Evolutionary conservation across 2,888 invertebrate species (phyloP).

Genomic region (Lepidonotus clava): DNA sequence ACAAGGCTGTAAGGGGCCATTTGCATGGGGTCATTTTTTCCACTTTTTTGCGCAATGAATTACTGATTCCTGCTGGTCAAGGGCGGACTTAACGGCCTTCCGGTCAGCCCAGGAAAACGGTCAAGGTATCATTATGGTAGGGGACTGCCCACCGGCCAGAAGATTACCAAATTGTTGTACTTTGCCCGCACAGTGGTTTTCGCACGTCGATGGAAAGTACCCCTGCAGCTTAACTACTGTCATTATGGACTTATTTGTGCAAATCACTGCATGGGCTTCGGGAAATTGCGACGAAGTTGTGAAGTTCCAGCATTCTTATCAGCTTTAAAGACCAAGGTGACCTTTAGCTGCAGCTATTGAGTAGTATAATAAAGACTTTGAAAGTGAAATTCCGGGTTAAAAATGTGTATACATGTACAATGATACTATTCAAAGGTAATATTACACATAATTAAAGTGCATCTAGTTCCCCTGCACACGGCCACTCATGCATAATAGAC

Average conservation of each 20-base stretch:
- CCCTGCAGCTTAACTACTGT: conserved; percentile 7
- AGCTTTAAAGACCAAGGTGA: not conserved
- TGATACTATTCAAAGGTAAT: no score
- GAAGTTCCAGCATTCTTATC: not conserved
- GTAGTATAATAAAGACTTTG: no score
- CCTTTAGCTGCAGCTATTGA: no score
- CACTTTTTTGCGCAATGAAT: no score
- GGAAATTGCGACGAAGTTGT: not conserved
- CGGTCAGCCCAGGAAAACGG: not conserved
- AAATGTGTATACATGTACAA: no score
- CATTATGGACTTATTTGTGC: not conserved
- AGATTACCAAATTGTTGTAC: conserved; percentile 27
- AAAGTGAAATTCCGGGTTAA: no score
- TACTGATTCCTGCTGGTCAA: not conserved
- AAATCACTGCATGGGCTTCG: not conserved
- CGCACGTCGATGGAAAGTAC: not conserved
- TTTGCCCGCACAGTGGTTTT: not conserved
- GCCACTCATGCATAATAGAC: no score
- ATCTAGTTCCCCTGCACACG: no score
- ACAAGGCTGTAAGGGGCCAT: no score
- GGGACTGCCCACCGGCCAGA: not conserved
- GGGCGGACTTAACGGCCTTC: not conserved
- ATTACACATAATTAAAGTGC: no score
- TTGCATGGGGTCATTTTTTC: no score
- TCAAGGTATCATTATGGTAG: not conserved